These are phyloP conservation scores for Myotis vivesi DNA, from an alignment of 2,797 vertebrate species.

Conservation along the genomic window DNA sequence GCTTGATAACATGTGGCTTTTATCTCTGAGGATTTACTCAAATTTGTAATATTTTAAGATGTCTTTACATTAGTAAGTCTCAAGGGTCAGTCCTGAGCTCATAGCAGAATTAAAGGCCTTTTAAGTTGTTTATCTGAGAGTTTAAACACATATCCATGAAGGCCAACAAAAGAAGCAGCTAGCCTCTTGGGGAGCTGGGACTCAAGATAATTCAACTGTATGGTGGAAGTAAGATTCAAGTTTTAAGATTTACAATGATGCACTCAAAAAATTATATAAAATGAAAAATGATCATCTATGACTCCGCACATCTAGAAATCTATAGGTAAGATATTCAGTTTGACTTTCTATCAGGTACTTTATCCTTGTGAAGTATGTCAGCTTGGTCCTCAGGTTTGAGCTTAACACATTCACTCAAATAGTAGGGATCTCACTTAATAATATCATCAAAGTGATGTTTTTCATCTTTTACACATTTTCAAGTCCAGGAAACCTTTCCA, in stretches of 20 bases:
- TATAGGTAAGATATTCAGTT: neutral
- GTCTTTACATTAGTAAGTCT: neutral
- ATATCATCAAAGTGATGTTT: constrained; percentile 51
- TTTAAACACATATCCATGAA: neutral
- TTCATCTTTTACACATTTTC: constrained; percentile 50
- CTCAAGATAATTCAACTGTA: neutral
- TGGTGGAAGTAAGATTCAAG: neutral
- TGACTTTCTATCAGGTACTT: constrained; percentile 25
- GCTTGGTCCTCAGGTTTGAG: neutral
- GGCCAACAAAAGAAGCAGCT: neutral
- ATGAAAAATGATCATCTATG: neutral
- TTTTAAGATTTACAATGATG: neutral
- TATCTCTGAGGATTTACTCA: neutral
- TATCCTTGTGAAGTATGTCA: neutral
- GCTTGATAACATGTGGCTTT: neutral
- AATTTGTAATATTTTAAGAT: neutral
- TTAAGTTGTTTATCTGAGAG: neutral
- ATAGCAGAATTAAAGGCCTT: neutral
- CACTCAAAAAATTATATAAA: constrained; percentile 24
- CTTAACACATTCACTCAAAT: constrained; percentile 33
- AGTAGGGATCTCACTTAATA: constrained; percentile 26
- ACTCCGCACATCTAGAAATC: neutral
- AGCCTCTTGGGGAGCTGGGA: neutral
- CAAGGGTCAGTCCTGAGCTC: neutral
- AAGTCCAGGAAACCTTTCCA: constrained; percentile 48